phyloP scores from a whole-genome alignment of 2,113 vertebrate genomes.

The Lepidothrix coronata region DNA sequence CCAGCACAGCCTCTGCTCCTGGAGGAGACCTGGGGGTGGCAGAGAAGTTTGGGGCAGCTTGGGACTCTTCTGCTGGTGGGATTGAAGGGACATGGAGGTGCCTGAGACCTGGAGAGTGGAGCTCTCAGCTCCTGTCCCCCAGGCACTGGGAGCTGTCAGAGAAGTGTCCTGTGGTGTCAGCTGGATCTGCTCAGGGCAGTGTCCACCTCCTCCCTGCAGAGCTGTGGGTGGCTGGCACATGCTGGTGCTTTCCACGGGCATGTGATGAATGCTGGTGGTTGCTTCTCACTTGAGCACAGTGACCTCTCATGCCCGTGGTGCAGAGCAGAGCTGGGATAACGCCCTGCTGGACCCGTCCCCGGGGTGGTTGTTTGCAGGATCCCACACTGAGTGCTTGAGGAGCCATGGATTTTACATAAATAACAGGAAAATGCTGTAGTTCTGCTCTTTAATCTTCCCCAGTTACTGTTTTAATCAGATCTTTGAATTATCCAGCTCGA shows the following conservation, averaged over 20 bases:
- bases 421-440: background rate
- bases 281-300: background rate
- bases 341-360: background rate
- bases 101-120: fast-evolving
- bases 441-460: background rate
- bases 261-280: fast-evolving
- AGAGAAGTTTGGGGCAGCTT: fast-evolving
- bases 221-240: fast-evolving
- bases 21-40: background rate
- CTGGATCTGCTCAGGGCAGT: fast-evolving
- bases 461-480: background rate
- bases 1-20: background rate
- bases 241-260: fast-evolving
- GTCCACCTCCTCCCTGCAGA: fast-evolving
- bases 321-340: fast-evolving
- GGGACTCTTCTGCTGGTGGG: background rate
- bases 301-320: fast-evolving
- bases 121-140: background rate
- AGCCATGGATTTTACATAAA: background rate
- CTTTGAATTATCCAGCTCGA: background rate
- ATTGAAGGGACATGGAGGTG: fast-evolving
- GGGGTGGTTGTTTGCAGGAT: background rate
- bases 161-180: background rate
- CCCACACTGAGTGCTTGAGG: fast-evolving
- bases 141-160: fast-evolving